Percentiles rank a stretch among this genome's conserved stretches.
Conservation (phyloP, 2,797 vertebrate species). For the Schizothorax lantsangensis region DNA sequence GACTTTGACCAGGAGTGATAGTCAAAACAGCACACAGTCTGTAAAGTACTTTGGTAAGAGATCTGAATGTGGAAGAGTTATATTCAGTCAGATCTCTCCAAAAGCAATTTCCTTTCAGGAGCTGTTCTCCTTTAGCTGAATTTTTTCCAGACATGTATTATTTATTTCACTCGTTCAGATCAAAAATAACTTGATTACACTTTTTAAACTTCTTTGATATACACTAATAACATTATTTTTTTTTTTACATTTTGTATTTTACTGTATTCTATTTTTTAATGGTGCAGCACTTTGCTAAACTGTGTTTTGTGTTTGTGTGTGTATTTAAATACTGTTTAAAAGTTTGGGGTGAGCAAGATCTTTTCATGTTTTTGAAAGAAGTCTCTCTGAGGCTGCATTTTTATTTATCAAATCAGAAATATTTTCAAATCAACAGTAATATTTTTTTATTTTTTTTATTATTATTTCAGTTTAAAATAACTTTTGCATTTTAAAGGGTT, state of each 20-base stretch:
- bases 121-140: background rate
- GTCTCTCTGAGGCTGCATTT: background rate
- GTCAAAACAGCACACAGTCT: background rate
- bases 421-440: background rate
- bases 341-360: background rate
- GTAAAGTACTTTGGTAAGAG: background rate
- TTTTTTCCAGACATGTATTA: background rate
- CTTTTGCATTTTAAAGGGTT: background rate
- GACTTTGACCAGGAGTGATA: background rate
- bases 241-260: too few species aligned
- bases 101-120: background rate
- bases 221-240: background rate
- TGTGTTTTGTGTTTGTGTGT: background rate
- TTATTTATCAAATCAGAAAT: background rate
- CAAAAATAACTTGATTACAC: background rate
- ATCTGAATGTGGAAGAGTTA: background rate
- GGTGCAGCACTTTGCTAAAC: too few species aligned
- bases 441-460: background rate
- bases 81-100: background rate
- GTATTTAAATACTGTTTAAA: background rate
- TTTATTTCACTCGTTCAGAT: background rate
- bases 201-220: background rate
- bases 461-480: background rate
- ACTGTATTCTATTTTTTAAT: too few species aligned
- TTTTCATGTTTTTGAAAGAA: background rate